Conservation (phyloP, 2,113 vertebrate species). For the Peromyscus maniculatus region DNA sequence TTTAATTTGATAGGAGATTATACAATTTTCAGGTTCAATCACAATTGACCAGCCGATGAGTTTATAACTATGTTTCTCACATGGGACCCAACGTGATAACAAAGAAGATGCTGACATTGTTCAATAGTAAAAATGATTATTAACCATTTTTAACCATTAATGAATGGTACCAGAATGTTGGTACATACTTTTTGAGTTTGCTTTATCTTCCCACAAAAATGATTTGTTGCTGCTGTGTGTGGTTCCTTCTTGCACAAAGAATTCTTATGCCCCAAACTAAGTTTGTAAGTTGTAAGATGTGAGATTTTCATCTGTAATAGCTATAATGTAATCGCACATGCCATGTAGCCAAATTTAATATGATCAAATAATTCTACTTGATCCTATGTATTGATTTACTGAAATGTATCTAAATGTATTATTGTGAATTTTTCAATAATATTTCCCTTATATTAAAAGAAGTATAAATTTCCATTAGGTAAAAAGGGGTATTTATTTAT, state of each 20-base stretch:
- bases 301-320: not conserved
- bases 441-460: not conserved
- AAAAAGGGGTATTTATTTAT: not conserved
- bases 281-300: not conserved
- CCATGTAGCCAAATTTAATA: not conserved
- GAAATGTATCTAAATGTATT: conserved; percentile 1
- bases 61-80: not conserved
- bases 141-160: not conserved
- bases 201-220: not conserved
- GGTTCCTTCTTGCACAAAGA: not conserved
- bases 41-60: not conserved
- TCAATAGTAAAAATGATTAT: not conserved
- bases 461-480: not conserved
- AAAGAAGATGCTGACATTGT: not conserved
- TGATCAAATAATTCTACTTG: not conserved
- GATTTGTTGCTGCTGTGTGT: not conserved
- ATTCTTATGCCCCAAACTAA: not conserved
- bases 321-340: not conserved
- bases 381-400: not conserved
- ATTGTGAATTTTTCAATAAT: not conserved
- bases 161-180: not conserved
- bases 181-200: not conserved
- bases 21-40: not conserved
- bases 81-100: not conserved
- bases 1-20: not conserved